Conservation (phyloP, 1,140 invertebrate species). For the Papilio xuthus region DNA sequence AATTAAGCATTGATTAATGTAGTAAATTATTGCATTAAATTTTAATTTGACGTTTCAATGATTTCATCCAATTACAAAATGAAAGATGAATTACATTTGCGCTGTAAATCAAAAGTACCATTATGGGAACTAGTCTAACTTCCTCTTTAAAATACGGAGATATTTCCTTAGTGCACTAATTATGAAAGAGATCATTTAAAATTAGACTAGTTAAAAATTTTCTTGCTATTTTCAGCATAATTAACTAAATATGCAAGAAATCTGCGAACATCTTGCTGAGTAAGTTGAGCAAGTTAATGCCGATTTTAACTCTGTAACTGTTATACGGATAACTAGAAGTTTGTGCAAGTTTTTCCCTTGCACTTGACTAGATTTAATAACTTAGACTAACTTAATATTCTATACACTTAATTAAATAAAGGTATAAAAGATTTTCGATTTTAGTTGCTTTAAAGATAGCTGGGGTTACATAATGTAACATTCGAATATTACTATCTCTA, state of each 20-base stretch:
- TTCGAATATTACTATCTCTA: too few species aligned
- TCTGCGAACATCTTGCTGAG: neutral
- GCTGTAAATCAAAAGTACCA: neutral
- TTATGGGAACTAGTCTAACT: neutral
- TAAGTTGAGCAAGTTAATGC: neutral
- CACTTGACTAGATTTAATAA: neutral
- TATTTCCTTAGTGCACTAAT: neutral
- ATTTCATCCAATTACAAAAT: neutral
- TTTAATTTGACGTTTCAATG: constrained; percentile 2
- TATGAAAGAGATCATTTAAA: neutral
- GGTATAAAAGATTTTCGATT: too few species aligned
- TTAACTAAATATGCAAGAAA: constrained; percentile 11
- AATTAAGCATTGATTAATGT: neutral
- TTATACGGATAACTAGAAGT: neutral
- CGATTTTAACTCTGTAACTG: neutral
- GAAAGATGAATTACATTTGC: neutral
- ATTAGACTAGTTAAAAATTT: neutral
- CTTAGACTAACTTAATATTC: neutral
- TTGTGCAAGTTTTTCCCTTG: neutral
- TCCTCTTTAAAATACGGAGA: too few species aligned
- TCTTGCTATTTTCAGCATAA: neutral
- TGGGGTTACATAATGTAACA: too few species aligned
- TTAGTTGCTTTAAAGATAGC: too few species aligned
- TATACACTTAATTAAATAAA: neutral
- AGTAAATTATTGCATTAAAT: neutral